Evolutionary conservation across 2,113 vertebrate species (phyloP).

Genomic region (Dipodomys spectabilis): DNA sequence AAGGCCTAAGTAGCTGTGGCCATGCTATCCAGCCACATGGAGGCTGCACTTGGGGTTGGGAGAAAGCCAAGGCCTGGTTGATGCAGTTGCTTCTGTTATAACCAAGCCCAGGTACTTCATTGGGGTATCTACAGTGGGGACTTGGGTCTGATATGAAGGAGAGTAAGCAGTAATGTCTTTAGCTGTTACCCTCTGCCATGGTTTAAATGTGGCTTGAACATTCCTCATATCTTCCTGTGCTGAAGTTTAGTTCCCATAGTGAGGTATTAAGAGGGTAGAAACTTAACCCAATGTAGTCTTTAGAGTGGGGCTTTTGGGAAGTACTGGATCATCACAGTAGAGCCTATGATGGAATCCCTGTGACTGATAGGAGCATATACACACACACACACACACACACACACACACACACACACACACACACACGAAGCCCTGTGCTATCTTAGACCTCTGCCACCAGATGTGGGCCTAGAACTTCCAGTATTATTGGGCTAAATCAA

Average conservation of each 20-base stretch:
- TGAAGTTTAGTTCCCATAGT: not conserved
- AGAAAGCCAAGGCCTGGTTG: not conserved
- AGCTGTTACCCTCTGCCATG: not conserved
- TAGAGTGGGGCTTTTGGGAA: not conserved
- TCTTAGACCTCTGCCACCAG: not conserved
- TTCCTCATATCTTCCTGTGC: not conserved
- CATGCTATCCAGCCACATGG: accelerated
- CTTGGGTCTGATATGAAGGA: not conserved
- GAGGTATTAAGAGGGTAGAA: not conserved
- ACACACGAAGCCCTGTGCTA: no score
- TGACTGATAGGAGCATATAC: no score
- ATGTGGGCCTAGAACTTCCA: not conserved
- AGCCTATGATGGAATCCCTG: not conserved
- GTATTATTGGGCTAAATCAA: not conserved
- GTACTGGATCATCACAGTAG: not conserved
- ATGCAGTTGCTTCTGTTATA: not conserved
- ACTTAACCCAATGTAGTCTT: not conserved
- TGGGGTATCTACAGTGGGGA: not conserved
- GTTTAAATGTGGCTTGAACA: no score
- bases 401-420: no score
- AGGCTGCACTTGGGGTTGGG: not conserved
- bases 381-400: no score
- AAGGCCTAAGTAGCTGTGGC: not conserved
- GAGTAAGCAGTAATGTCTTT: accelerated
- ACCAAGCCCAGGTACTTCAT: no score